A percentile compares a stretch with the other conserved stretches of the same genome.
Evolutionary conservation across 2,113 vertebrate species (phyloP).

Genomic region (Glaucomys volans): DNA sequence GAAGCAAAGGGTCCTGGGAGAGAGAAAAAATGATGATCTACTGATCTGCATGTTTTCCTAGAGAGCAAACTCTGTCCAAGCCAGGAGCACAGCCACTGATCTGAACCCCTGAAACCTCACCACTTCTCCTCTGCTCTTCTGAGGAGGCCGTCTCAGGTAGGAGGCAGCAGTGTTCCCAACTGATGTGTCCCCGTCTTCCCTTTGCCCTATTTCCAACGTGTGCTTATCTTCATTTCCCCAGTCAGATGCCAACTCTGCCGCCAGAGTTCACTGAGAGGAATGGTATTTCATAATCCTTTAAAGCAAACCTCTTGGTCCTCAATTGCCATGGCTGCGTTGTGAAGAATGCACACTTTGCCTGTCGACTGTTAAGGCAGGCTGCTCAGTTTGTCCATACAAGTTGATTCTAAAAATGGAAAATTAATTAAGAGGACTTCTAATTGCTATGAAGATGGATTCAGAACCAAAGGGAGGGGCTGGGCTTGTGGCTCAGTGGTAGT

Average conservation of each 20-base stretch:
- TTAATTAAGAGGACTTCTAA: not conserved
- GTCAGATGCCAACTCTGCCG: not conserved
- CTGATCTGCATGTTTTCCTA: not conserved
- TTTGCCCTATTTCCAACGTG: not conserved
- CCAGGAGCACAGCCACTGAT: too few relatives aligned
- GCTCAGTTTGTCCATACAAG: not conserved
- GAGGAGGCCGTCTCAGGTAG: not conserved
- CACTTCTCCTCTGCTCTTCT: not conserved
- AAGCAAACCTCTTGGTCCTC: not conserved
- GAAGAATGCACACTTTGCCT: not conserved
- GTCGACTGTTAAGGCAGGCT: not conserved
- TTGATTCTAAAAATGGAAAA: constrained; percentile 43
- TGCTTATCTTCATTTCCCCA: not conserved
- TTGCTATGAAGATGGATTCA: not conserved
- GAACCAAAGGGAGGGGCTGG: not conserved
- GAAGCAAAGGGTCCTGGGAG: not conserved
- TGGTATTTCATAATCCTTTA: not conserved
- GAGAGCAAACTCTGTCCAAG: not conserved
- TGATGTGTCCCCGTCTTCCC: not conserved
- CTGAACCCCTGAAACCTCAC: not conserved
- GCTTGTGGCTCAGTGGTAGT: too few relatives aligned
- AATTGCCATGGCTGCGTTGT: not conserved
- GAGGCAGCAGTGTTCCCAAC: not conserved
- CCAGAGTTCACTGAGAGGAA: not conserved
- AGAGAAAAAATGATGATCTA: not conserved